phyloP scores from a whole-genome alignment of 2,797 vertebrate genomes.

The Coregonus suidteri region DNA sequence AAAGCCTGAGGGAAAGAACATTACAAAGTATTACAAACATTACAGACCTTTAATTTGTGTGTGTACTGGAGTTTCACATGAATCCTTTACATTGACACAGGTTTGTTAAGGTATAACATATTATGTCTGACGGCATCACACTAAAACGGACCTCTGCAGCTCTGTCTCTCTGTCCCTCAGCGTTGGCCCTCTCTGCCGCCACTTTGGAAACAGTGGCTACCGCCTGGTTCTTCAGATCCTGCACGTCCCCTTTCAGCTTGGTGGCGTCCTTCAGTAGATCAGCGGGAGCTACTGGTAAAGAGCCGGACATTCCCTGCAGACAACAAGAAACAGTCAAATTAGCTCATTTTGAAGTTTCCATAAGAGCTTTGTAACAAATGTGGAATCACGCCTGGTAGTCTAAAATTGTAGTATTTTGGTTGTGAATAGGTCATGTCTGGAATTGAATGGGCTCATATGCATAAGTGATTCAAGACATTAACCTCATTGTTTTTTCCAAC shows the following conservation, averaged over 20 bases:
- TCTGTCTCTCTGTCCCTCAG: conserved; percentile 4
- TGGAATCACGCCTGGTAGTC: background rate
- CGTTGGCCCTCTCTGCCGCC: background rate
- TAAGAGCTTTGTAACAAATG: background rate
- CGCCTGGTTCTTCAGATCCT: conserved; percentile 29
- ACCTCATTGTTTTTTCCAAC: background rate
- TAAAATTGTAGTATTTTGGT: background rate
- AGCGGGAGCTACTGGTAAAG: conserved; percentile 18
- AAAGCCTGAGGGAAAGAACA: conserved; percentile 65
- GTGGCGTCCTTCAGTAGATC: conserved; percentile 45
- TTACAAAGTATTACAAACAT: background rate
- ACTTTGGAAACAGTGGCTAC: background rate
- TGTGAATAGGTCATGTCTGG: background rate
- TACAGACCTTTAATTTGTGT: background rate
- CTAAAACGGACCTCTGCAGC: conserved; percentile 58
- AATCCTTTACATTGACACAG: background rate
- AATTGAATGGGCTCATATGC: background rate
- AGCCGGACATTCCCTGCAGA: conserved; percentile 42
- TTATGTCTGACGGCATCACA: background rate
- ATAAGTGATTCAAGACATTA: conserved; percentile 11
- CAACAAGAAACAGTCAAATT: background rate
- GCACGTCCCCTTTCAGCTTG: conserved; percentile 40
- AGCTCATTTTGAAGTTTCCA: conserved; percentile 2
- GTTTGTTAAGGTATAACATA: background rate
- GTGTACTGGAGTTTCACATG: background rate